Evolutionary conservation across 2,888 invertebrate genomes (phyloP), one percentile per base, ranked within the genome.

Genomic region (Pyrrhia umbra): DNA sequence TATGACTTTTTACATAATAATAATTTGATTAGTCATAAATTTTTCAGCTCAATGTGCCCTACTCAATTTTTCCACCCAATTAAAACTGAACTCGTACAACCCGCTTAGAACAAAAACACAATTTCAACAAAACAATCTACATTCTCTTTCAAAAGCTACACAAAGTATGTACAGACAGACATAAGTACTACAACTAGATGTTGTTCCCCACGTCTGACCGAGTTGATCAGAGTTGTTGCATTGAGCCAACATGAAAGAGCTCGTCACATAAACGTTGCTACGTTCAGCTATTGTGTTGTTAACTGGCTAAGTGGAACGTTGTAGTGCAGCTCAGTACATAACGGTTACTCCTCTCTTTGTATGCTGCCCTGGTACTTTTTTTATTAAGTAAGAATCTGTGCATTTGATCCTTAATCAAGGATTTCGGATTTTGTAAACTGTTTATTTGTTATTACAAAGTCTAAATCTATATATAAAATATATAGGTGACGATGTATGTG

Each of bases 161-260:
- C 49, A 39, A 18, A 45, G 49, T 39, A 34, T 1, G 4, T 21
- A 40, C 3, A n/a, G 23, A 55, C 18, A 0, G 13, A 68, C 40
- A 45, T 23, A 58, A 40, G 18, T 47, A 23, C 43, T 21, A 56
- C 57, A 27, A 27, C 40, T n/a, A 46, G 8, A 15, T 15, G 51
- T 64, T 68, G 57, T 68, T 34, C 47, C 43, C n/a, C n/a, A 30
- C 23, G 20, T 6, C 43, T 45, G 45, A 50, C 23, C 54, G 54
- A 71, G 73, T 72, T 72, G 71, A 67, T 57, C 61, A 42, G 56
- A 73, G 69, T 67, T 54, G 45, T 40, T 51, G 69, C 60, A 69
- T 67, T 50, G 63, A 69, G 66, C 16, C 42, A 16, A 15, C 47
- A 52, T 77, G 64, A 70, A 74, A 68, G 60, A 51, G 57, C 67